Base-by-base conservation (phyloP, 2,797 vertebrate species). In the Schizopygopsis malacanthus region DNA sequence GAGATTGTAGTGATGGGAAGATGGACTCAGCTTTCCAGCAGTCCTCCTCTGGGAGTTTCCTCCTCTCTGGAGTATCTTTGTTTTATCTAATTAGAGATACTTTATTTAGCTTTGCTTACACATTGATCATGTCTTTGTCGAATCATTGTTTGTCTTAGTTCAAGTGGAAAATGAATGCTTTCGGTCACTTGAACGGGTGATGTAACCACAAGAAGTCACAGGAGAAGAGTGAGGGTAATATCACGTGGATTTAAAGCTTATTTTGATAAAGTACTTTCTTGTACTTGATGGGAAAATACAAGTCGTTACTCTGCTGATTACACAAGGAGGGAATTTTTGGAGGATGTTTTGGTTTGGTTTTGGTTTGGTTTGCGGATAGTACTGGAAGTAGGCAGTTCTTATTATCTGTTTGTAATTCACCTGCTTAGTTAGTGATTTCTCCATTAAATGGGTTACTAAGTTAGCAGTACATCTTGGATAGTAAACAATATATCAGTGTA, bases 1-100 rank as follows among this genome's bases (percentile, higher is more conserved):
- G 86, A 85, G 89, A 90, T 87, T 87, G 92, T 91, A 91, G 90
- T 73, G 86, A 75, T 83, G 81, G 86, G 85, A 91, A 89, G 89
- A 88, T 93, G 89, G 84, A 70, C 71, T 93, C 91, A 88, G 91
- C 88, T 22, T 89, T 82, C 82, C 75, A 73, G 77, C 54, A 37
- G 85, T 76, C 70, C 75, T 87, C 86, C 61, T 81, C 47, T 52
- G 86, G 43, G 83, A 90, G 56, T 63, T 88, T 84, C 86, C 71
- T 85, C 72, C 83, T 45, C 10, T 67, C 87, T 78, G 45, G 65
- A 77, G 82, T 78, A 61, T 79, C 87, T 89, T 81, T 89, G 73
- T 59, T 70, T 37, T 80, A 71, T 88, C 82, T 86, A 84, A 92
- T 92, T 77, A 81, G 41, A 85, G 80, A 25, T 37, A 39, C 79